These are phyloP conservation scores for Chymomyza amoena DNA, from an alignment of 2,888 invertebrate genomes.

Conservation along the genomic window DNA sequence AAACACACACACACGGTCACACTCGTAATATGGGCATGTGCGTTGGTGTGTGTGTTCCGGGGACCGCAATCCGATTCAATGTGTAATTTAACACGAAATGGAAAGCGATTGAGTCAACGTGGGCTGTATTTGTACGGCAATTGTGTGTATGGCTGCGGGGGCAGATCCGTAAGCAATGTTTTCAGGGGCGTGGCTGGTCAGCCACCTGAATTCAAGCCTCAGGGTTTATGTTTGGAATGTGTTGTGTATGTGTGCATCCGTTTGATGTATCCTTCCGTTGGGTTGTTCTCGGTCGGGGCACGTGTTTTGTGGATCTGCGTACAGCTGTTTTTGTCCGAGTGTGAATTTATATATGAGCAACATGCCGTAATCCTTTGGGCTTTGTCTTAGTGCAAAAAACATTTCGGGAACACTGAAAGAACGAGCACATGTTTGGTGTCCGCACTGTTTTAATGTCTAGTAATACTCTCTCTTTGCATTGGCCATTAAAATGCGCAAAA, in stretches of 20 bases:
- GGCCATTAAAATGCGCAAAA: background rate
- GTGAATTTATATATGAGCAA: slow-evolving; percentile 15
- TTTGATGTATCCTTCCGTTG: slow-evolving; percentile 3
- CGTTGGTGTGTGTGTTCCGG: slow-evolving; percentile 47
- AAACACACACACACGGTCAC: background rate
- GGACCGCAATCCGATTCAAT: slow-evolving; percentile 70
- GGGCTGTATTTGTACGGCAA: slow-evolving; percentile 21
- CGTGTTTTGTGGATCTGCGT: background rate
- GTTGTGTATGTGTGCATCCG: background rate
- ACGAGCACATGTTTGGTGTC: background rate
- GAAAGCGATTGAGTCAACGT: slow-evolving; percentile 58
- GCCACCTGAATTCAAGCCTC: slow-evolving; percentile 4
- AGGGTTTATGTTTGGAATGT: background rate
- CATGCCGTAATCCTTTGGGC: slow-evolving; percentile 60
- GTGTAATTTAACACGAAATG: slow-evolving; percentile 73
- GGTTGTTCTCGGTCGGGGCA: background rate
- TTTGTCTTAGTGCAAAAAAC: slow-evolving; percentile 53
- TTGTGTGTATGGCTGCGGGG: background rate
- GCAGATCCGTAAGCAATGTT: background rate
- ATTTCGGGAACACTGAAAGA: background rate
- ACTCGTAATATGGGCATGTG: background rate
- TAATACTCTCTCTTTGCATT: background rate
- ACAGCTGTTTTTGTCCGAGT: background rate
- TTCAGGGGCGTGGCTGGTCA: slow-evolving; percentile 38
- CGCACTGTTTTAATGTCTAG: background rate